Evolutionary conservation across 2,888 invertebrate genomes (phyloP).

Genomic region (Rhodophaea formosa): DNA sequence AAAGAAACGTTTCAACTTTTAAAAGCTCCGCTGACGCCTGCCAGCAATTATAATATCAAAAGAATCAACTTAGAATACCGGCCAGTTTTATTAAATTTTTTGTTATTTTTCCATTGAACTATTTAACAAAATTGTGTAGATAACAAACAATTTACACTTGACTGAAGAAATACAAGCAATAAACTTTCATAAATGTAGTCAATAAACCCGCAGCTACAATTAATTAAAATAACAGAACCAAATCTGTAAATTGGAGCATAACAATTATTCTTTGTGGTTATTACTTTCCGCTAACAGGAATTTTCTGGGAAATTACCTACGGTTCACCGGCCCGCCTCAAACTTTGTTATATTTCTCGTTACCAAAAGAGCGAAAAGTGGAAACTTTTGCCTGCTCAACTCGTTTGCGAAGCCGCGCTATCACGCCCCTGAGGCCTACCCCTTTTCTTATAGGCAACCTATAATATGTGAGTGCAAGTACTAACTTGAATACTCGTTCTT

Average conservation of each 20-base stretch:
- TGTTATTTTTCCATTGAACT: background rate
- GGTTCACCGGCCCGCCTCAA: conserved; percentile 42
- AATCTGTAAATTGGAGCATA: conserved; percentile 10
- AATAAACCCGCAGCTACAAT: background rate
- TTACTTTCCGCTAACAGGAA: conserved; percentile 30
- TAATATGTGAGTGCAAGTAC: conserved; percentile 27
- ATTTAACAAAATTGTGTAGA: no score
- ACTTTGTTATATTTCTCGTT: conserved; percentile 51
- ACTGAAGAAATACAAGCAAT: background rate
- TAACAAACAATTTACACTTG: no score
- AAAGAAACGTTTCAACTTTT: conserved; percentile 47
- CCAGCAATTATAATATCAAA: conserved; percentile 48
- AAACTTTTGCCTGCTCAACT: conserved; percentile 57
- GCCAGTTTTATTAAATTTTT: conserved; percentile 21
- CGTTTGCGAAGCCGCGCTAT: conserved; percentile 56
- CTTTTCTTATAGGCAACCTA: conserved; percentile 43
- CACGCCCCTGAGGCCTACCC: conserved; percentile 62
- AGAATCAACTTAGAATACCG: conserved; percentile 29
- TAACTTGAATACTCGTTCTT: conserved; percentile 21
- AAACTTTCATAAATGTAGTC: no score
- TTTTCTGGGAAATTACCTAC: conserved; percentile 36
- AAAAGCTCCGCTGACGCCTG: conserved; percentile 43
- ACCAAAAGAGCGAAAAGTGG: conserved; percentile 47
- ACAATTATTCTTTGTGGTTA: conserved; percentile 18
- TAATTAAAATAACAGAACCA: background rate